A percentile compares a stretch with the other conserved stretches of the same genome.
phyloP scores from a whole-genome alignment of 1,140 invertebrate species.

The Apis dorsata region DNA sequence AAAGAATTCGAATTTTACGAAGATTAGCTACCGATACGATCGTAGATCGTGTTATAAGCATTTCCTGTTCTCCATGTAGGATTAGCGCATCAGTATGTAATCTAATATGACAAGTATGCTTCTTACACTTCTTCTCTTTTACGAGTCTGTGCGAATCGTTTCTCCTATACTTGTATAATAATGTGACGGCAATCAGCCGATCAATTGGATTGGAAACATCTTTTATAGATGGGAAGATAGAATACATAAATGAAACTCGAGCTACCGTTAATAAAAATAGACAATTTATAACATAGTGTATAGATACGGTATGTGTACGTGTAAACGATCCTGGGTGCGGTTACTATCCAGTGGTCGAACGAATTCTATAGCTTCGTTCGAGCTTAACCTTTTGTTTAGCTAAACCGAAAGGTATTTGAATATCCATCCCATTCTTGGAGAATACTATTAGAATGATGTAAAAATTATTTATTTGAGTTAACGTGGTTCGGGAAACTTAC shows the following conservation, averaged over 20 bases:
- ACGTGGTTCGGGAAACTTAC: not conserved
- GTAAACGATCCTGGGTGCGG: slow-evolving; percentile 56
- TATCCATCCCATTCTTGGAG: slow-evolving; percentile 15
- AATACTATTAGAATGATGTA: not conserved
- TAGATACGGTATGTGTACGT: slow-evolving; percentile 38
- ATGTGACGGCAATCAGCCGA: not conserved
- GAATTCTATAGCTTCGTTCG: not conserved
- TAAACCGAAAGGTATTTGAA: too few species aligned
- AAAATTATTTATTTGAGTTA: not conserved
- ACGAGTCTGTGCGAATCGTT: not conserved
- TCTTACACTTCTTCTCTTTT: slow-evolving; percentile 9
- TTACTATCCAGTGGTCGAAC: slow-evolving; percentile 4
- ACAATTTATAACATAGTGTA: slow-evolving; percentile 50
- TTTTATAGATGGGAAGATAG: slow-evolving; percentile 20
- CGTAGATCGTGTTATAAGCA: slow-evolving; percentile 17
- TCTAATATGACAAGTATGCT: slow-evolving; percentile 55
- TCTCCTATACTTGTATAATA: slow-evolving; percentile 3
- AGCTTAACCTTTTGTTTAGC: not conserved
- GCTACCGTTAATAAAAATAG: slow-evolving; percentile 38
- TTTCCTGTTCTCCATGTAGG: slow-evolving; percentile 28
- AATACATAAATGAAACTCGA: slow-evolving; percentile 39
- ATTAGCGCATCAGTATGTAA: slow-evolving; percentile 57
- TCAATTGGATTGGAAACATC: not conserved
- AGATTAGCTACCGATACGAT: slow-evolving; percentile 49
- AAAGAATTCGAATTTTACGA: slow-evolving; percentile 37